Evolutionary conservation across 2,888 invertebrate species (phyloP).

Genomic region (Cybosia mesomella): DNA sequence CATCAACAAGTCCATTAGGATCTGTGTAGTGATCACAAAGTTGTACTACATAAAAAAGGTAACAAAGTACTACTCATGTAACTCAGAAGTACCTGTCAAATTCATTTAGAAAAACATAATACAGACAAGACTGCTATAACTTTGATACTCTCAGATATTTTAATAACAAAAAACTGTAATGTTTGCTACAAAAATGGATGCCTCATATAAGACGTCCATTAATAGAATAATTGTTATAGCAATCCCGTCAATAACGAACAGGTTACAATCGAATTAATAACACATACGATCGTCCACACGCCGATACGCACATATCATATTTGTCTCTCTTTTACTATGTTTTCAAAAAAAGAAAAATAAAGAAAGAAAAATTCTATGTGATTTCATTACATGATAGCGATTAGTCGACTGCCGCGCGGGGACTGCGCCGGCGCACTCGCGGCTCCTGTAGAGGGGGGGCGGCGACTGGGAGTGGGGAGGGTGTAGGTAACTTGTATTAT

Average conservation of each 20-base stretch:
- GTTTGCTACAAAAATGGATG: background rate
- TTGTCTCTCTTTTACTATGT: constrained; percentile 78
- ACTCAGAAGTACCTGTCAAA: constrained; percentile 62
- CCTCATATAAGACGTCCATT: constrained; percentile 7
- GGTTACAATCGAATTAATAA: constrained; percentile 78
- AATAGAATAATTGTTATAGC: constrained; percentile 53
- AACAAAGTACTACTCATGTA: constrained; percentile 10
- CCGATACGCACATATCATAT: constrained; percentile 86
- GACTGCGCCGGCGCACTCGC: constrained; percentile 63
- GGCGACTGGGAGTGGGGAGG: constrained; percentile 65
- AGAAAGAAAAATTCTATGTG: constrained; percentile 79
- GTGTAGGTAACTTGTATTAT: constrained; percentile 66
- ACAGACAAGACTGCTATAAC: constrained; percentile 60
- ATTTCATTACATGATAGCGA: constrained; percentile 81
- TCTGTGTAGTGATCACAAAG: constrained; percentile 25
- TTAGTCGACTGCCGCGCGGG: constrained; percentile 71
- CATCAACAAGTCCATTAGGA: constrained; percentile 46
- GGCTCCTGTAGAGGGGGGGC: constrained; percentile 72
- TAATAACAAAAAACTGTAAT: background rate
- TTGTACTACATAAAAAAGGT: background rate
- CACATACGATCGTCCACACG: constrained; percentile 84
- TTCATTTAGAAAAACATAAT: constrained; percentile 59
- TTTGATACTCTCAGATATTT: background rate
- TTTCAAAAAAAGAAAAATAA: constrained; percentile 79
- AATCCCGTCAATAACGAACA: constrained; percentile 56